Conservation (phyloP, 2,888 invertebrate genomes). For the Ceratothoa steindachneri region DNA sequence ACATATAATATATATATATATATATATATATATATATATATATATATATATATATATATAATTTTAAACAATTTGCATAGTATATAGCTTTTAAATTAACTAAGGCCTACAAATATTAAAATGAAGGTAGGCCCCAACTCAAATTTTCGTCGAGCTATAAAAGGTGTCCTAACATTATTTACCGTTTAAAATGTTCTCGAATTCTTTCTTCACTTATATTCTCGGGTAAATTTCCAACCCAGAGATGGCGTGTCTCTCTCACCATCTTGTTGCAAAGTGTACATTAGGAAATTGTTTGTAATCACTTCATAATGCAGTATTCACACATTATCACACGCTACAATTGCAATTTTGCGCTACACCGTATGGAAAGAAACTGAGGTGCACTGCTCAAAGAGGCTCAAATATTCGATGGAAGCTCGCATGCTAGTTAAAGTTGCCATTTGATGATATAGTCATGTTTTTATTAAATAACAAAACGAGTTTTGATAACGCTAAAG, state of each 20-base stretch:
- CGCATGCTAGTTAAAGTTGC: neutral
- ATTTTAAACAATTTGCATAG: no score
- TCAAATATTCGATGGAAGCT: conserved; percentile 35
- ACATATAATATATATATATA: no score
- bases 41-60: no score
- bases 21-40: no score
- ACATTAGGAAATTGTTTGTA: conserved; percentile 47
- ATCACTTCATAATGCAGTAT: conserved; percentile 46
- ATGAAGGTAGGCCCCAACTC: no score
- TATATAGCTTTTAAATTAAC: no score
- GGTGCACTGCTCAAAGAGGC: neutral
- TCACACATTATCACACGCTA: conserved; percentile 12
- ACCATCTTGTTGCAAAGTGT: conserved; percentile 85
- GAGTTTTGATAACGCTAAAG: no score
- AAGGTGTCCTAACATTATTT: no score
- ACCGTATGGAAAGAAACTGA: conserved; percentile 5
- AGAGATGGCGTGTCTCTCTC: conserved; percentile 99
- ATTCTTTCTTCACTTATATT: conserved; percentile 96
- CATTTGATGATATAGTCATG: no score
- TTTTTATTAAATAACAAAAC: no score
- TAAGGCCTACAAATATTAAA: no score
- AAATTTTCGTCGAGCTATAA: no score
- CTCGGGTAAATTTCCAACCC: conserved; percentile 99
- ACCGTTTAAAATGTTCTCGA: conserved; percentile 97
- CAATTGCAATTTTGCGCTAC: neutral